Evolutionary conservation across 2,797 vertebrate species (phyloP), one percentile per base, ranked within the genome.

Genomic region (Denticeps clupeoides): DNA sequence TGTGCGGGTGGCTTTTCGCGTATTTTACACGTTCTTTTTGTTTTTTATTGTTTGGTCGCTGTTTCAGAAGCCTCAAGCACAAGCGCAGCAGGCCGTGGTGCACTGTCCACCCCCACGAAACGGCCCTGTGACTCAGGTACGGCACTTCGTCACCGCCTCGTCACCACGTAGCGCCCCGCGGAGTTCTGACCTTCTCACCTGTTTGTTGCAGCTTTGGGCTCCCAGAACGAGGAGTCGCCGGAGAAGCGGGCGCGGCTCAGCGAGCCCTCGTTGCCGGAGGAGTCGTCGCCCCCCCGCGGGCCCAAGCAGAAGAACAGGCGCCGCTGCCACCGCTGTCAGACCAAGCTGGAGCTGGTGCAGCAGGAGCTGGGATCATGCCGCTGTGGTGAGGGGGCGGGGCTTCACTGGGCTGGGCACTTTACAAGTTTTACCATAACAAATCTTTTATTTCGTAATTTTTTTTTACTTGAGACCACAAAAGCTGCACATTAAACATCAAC

Each of bases 291-390:
- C 18, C 82, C 87, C 68, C 82, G 80, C 64, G 75, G 78, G 56
- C 81, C 88, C 47, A 96, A 95, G 85, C 93, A 95, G 82, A 91
- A 89, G 80, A 93, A 85, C 71, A 90, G 91, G 71, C 90, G 90
- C 62, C 90, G 94, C 55, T 98, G 94, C 82, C 93, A 91, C 82
- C 88, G 88, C 84, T 98, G 94, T 86, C 94, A 96, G 87, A 92
- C 87, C 79, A 97, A 93, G 83, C 89, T 98, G 86, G 93, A 98
- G 78, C 85, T 97, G 73, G 94, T 98, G 64, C 94, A 98, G 75
- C 94, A 97, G 76, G 91, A 98, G 55, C 72, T 98, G 83, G 94
- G 94, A 71, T 97, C 90, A 1, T 98, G 94, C 78, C 93, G 94
- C 72, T 98, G 94, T 60, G 94, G 94, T 98, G 74, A 77, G 78